Evolutionary conservation across 1,140 invertebrate species (phyloP), one percentile per base, ranked within the genome.

Genomic region (Leucophenga varia): DNA sequence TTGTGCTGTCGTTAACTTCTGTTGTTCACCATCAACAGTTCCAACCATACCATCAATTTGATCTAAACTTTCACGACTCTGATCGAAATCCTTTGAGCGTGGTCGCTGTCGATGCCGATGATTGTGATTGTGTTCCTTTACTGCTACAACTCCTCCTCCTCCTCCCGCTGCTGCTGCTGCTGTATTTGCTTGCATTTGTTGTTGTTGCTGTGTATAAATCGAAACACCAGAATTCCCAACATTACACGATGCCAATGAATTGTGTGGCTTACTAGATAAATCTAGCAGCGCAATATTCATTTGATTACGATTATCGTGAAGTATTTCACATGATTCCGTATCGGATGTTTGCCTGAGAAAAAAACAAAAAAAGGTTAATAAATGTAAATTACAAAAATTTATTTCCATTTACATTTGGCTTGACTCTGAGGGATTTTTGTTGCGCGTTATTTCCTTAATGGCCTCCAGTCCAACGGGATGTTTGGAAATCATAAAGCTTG

Each of bases 371-470:
- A 25, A 39, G 20, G 10, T 45, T 22, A 4, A 5, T 36, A 25
- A 25, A 25, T 6, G 22, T 6, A 25, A 25, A 25, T n/a, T 25
- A 25, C 22, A 25, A 25, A 6, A 5, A n/a, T 34, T 19, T 5
- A 30, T n/a, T 13, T 19, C 7, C 16, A 67, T 59, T 61, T 59
- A 75, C 73, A 75, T 75, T 70, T 75, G 73, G 48, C 68, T 75
- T 18, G 70, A 72, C 46, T 71, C 73, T 47, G 70, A 71, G 18
- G 64, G 64, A 46, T 75, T 73, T 48, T 73, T 75, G 47, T 75
- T 69, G 40, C 72, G 69, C 47, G 73, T 72, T 39, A 75, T 75
- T 49, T 75, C 73, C 49, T 74, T 75, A 28, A 75, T 75, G 46
- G 72, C 73, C 47, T 75, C 73, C 46, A 75, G 47, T 38, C 73